Conservation (phyloP, 1,140 invertebrate genomes). For the Zaprionus taronus region DNA sequence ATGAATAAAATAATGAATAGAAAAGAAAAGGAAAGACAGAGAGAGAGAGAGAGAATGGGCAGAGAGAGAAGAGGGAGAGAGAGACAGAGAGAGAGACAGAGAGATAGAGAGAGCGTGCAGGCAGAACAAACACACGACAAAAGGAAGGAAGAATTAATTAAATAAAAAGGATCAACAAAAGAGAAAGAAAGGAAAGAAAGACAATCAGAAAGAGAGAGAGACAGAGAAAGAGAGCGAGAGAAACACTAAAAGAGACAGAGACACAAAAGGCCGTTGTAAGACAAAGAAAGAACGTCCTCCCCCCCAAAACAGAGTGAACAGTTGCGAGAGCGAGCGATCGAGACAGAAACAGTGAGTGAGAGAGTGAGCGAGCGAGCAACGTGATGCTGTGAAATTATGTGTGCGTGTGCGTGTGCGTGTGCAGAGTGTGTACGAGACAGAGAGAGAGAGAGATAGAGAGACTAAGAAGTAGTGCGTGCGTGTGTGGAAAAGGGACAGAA, state of each 20-base stretch:
- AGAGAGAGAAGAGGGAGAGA: background rate
- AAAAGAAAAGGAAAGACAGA: background rate
- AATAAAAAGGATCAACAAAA: background rate
- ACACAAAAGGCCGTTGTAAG: background rate
- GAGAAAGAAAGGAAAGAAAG: background rate
- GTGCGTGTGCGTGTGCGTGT: conserved; percentile 28
- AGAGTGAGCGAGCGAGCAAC: conserved; percentile 12
- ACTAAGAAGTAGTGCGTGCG: background rate
- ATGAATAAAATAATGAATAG: background rate
- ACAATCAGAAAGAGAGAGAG: conserved; percentile 3
- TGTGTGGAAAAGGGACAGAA: background rate
- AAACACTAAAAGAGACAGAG: background rate
- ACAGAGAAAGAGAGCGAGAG: background rate
- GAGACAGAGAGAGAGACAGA: no score
- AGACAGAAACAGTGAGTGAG: conserved; percentile 5
- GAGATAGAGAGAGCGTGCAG: conserved; percentile 2
- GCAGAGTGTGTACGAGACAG: background rate
- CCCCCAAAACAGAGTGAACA: background rate
- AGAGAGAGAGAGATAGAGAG: background rate
- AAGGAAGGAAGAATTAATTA: background rate
- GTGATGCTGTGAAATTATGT: conserved; percentile 2
- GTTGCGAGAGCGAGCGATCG: conserved; percentile 11
- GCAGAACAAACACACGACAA: background rate
- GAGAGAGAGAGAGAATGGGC: background rate
- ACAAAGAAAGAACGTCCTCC: background rate